These are phyloP conservation scores for Alviniconcha strummeri DNA, from an alignment of 2,888 invertebrate genomes.

Conservation along the genomic window DNA sequence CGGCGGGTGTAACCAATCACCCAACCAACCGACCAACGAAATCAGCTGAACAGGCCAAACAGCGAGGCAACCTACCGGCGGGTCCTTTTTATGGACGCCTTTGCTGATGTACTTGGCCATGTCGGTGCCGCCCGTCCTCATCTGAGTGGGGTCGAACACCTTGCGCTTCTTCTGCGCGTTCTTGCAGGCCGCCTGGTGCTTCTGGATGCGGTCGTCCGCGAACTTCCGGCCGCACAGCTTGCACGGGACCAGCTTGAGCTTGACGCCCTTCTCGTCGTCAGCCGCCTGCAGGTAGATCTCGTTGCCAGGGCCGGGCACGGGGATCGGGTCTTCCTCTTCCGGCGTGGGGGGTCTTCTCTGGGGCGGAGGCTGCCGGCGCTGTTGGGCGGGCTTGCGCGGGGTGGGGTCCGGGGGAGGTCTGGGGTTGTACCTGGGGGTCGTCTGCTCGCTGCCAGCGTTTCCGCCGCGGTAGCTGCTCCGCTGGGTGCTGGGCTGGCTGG, in stretches of 20 bases:
- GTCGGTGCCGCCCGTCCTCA: conserved; percentile 86
- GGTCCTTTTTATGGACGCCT: conserved; percentile 53
- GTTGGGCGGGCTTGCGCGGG: neutral
- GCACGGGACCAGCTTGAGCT: conserved; percentile 77
- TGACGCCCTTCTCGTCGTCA: conserved; percentile 41
- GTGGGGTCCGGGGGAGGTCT: conserved; percentile 34
- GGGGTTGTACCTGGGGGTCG: conserved; percentile 19
- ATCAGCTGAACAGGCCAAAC: too few species aligned
- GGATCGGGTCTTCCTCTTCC: neutral
- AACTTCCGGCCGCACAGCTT: conserved; percentile 87
- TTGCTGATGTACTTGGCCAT: conserved; percentile 83
- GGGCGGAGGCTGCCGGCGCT: neutral
- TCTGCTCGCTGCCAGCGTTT: neutral
- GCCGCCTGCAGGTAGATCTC: conserved; percentile 45
- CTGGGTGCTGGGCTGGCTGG: conserved; percentile 4
- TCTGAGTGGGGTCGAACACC: conserved; percentile 67
- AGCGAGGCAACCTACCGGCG: conserved; percentile 5
- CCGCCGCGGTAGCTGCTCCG: neutral
- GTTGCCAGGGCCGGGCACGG: conserved; percentile 14
- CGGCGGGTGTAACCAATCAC: too few species aligned
- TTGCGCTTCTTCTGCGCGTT: conserved; percentile 65
- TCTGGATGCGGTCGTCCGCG: conserved; percentile 82
- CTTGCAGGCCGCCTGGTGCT: conserved; percentile 65
- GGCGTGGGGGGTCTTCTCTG: neutral
- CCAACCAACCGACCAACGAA: too few species aligned